Evolutionary conservation across 2,888 invertebrate species (phyloP).

Genomic region (Oxyteleia sp.): DNA sequence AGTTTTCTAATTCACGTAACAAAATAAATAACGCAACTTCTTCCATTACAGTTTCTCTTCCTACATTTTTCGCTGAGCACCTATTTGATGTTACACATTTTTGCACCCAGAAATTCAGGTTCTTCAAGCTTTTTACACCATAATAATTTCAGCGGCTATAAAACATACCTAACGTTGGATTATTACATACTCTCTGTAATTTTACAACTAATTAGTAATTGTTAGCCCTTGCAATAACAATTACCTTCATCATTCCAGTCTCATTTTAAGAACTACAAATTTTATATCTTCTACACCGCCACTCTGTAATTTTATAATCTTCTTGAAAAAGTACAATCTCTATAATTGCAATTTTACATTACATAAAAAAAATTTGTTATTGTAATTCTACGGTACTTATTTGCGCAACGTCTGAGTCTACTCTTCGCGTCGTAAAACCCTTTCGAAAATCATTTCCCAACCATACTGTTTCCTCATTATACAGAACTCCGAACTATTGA

Average conservation of each 20-base stretch:
- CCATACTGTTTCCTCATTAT: slow-evolving; percentile 5
- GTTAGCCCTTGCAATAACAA: too few species aligned
- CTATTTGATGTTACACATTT: not conserved
- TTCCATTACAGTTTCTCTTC: not conserved
- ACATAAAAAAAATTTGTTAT: too few species aligned
- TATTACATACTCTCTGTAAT: not conserved
- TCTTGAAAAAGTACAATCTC: too few species aligned
- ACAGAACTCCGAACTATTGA: slow-evolving; percentile 26
- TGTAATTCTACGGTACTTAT: too few species aligned
- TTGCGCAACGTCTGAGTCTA: too few species aligned
- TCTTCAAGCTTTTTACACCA: not conserved
- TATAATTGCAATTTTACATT: too few species aligned
- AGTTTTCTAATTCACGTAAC: not conserved
- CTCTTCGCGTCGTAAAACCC: not conserved
- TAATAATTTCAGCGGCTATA: not conserved
- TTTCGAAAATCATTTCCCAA: not conserved
- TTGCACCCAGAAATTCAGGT: not conserved
- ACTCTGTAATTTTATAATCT: too few species aligned
- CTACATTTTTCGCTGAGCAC: not conserved
- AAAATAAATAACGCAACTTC: not conserved
- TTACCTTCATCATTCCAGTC: too few species aligned
- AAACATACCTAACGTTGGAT: not conserved
- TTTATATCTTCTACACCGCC: too few species aligned
- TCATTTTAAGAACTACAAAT: too few species aligned
- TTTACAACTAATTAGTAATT: too few species aligned